These are phyloP conservation scores for Podarcis lilfordi DNA, from an alignment of 2,797 vertebrate genomes.

Conservation along the genomic window DNA sequence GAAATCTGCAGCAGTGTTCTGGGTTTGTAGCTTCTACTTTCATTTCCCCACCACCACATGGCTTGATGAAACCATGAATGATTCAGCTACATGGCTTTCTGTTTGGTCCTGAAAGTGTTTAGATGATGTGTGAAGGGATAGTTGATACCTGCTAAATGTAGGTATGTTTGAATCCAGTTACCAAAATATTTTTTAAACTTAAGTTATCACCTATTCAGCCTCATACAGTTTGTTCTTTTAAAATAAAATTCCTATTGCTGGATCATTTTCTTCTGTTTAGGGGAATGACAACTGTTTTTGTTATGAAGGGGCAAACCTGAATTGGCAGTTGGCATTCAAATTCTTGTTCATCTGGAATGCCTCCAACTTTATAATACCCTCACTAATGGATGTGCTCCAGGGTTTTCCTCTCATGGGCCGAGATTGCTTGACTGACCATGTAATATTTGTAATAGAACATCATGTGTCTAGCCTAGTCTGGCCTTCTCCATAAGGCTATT, in stretches of 20 bases:
- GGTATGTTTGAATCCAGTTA: conserved; percentile 36
- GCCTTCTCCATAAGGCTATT: conserved; percentile 52
- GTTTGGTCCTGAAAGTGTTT: not conserved
- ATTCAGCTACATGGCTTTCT: conserved; percentile 27
- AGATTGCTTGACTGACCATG: conserved; percentile 42
- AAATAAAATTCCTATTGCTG: conserved; percentile 22
- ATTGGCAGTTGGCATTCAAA: conserved; percentile 39
- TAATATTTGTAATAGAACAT: conserved; percentile 55
- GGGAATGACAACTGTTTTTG: conserved; percentile 14
- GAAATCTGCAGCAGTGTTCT: conserved; percentile 38
- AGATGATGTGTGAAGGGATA: not conserved
- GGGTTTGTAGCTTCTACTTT: conserved; percentile 31
- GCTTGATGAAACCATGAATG: conserved; percentile 44
- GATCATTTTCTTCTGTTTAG: conserved; percentile 29
- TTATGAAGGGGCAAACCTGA: conserved; percentile 29
- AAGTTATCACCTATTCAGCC: conserved; percentile 19
- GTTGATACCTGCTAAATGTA: conserved; percentile 29
- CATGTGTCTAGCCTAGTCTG: conserved; percentile 10
- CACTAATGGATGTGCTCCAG: conserved; percentile 21
- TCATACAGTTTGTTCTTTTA: conserved; percentile 21
- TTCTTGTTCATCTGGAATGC: conserved; percentile 43
- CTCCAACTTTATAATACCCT: conserved; percentile 25
- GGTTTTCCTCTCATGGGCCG: conserved; percentile 22
- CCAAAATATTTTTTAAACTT: conserved; percentile 20
- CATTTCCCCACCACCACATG: conserved; percentile 3